phyloP scores from a whole-genome alignment of 1,140 invertebrate genomes.

The Drosophila sproati region DNA sequence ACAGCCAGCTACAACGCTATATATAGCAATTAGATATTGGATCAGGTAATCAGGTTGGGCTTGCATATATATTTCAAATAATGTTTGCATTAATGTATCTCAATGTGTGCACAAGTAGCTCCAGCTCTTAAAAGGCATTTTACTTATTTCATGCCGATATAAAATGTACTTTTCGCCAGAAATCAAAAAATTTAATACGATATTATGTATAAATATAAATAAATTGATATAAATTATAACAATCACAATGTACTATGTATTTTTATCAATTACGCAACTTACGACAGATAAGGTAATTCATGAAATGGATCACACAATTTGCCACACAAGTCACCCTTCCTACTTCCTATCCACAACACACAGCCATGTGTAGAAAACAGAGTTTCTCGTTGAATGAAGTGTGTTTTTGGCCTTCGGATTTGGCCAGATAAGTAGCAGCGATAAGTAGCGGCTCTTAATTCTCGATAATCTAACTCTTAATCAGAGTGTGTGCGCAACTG shows the following conservation, averaged over 20 bases:
- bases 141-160: too few species aligned
- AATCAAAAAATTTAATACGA: conserved; percentile 1
- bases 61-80: background rate
- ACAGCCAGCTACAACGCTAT: conserved; percentile 3
- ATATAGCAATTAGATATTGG: conserved; percentile 4
- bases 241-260: conserved; percentile 1
- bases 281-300: conserved; percentile 15
- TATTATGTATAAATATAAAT: conserved; percentile 7
- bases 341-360: background rate
- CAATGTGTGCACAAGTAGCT: too few species aligned
- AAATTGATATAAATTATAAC: background rate
- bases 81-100: too few species aligned
- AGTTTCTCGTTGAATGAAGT: background rate
- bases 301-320: conserved; percentile 20
- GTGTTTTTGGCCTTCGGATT: background rate
- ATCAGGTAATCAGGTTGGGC: conserved; percentile 7
- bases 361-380: background rate
- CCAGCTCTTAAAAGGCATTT: too few species aligned
- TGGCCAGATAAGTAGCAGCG: background rate
- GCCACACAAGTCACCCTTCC: background rate
- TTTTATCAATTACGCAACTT: conserved; percentile 17
- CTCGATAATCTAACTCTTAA: conserved; percentile 24
- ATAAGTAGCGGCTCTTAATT: conserved; percentile 8
- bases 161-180: background rate
- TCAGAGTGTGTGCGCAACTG: background rate